Base-by-base conservation (phyloP, 23 tunicate species). In the Corella eumyota region DNA sequence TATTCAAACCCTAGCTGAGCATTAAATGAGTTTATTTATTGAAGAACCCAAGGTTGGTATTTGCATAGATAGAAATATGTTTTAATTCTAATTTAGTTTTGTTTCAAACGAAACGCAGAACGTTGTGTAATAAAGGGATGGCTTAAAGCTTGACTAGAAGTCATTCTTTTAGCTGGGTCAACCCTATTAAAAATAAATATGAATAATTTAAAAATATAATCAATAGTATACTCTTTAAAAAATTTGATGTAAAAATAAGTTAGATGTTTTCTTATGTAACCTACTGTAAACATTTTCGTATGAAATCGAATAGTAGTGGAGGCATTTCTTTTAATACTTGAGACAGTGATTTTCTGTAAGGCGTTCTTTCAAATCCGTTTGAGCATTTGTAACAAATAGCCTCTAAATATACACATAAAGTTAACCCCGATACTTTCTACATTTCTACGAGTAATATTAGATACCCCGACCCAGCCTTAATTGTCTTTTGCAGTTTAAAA, bases 351-450 rank as follows among this genome's bases (percentile, higher is more conserved):
- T 93, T 93, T 4, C 99, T 79, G 69, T 78, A 93, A 6, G 99
- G 99, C 0, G 32, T 40, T 4, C 99, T 61, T 40, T 84, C 44
- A 64, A 93, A 93, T 37, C 99, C 99, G 51, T 84, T 93, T 49
- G 85, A 67, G 29, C 97, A 88, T 44, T 44, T 38, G 78, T 93
- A 93, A 54, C 84, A 74, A 5, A 93, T 61, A 1, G 90, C 99
- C 50, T 78, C 99, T 93, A 62, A 5, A 67, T 19, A 6, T 22
- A 15, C 13, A 40, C 11, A 40, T 40, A 40, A 40, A 40, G n/a
- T n/a, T n/a, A n/a, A n/a, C n/a, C n/a, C n/a, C n/a, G n/a, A n/a
- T n/a, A n/a, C n/a, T n/a, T n/a, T n/a, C n/a, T n/a, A n/a, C n/a
- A n/a, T n/a, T n/a, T n/a, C n/a, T n/a, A n/a, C n/a, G n/a, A n/a